A percentile compares a stretch with the other conserved stretches of the same genome.
Evolutionary conservation across 1,140 invertebrate species (phyloP).

Genomic region (Euwallacea similis): DNA sequence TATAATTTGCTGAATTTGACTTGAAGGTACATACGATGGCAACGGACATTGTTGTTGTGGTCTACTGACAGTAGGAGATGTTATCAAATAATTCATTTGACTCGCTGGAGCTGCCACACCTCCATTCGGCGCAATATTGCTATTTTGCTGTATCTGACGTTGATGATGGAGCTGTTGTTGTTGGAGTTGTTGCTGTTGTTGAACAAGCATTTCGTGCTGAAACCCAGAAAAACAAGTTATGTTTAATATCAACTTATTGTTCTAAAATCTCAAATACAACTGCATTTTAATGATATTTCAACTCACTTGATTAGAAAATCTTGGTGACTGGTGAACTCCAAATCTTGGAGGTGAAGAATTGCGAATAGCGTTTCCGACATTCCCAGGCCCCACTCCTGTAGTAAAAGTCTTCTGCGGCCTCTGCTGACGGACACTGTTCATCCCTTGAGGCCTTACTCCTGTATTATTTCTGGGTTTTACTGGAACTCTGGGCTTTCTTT

Average conservation of each 20-base stretch:
- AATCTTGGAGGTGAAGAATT: background rate
- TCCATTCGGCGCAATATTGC: slow-evolving; percentile 26
- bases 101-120: slow-evolving; percentile 13
- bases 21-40: slow-evolving; percentile 46
- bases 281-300: background rate
- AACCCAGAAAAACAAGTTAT: background rate
- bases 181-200: slow-evolving; percentile 12
- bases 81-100: slow-evolving; percentile 46
- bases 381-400: no score
- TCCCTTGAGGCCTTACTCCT: no score
- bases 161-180: slow-evolving; percentile 9
- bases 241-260: no score
- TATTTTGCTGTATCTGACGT: slow-evolving; percentile 41
- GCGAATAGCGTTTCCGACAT: no score
- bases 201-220: background rate
- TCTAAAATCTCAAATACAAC: no score
- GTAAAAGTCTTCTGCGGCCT: no score
- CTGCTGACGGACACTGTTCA: no score
- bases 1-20: slow-evolving; percentile 51
- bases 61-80: slow-evolving; percentile 41
- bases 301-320: background rate
- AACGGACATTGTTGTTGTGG: slow-evolving; percentile 42
- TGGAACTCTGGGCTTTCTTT: background rate
- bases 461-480: background rate
- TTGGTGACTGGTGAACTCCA: background rate